Evolutionary conservation across 23 tunicate species (phyloP), one percentile per base, ranked within the genome.

Genomic region (Oikopleura dioica): DNA sequence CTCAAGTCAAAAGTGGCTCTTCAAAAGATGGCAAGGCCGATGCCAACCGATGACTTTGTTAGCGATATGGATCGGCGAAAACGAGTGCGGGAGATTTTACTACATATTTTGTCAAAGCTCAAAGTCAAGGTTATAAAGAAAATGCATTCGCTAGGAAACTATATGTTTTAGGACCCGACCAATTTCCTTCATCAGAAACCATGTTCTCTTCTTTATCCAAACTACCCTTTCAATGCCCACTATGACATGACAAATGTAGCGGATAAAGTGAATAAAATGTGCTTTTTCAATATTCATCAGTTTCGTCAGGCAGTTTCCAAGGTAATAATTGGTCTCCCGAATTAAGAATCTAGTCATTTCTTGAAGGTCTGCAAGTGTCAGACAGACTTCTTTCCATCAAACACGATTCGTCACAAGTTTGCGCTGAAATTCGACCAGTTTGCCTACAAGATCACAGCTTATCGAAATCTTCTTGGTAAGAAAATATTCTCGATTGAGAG

Each of bases 341-440:
- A n/a, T n/a, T n/a, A n/a, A n/a, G n/a, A n/a, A n/a, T n/a, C n/a
- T n/a, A n/a, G n/a, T n/a, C n/a, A n/a, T n/a, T n/a, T n/a, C n/a
- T n/a, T n/a, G n/a, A n/a, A n/a, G n/a, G 72, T 63, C 26, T 63
- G 72, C 72, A 2, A 16, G 16, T 63, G 72, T 28, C 72, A 63
- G 26, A 63, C 72, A 21, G 72, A 24, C 33, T 63, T 63, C 26
- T 63, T 63, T 28, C 72, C 72, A 28, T 5, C 72, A 2, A 63
- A 63, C 26, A 16, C 72, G 16, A 28, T 28, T 28, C 29, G 72
- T 16, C 72, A 63, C 33, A 23, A 63, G 26, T 63, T 63, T 63
- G 72, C 72, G 26, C 4, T 63, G 5, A 63, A 63, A 63, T 63
- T 63, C 26, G 72, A 63, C 26, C 72, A 21, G 2, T 63, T 12